Conservation (phyloP, 2,797 vertebrate species). For the Prunella strophiata region DNA sequence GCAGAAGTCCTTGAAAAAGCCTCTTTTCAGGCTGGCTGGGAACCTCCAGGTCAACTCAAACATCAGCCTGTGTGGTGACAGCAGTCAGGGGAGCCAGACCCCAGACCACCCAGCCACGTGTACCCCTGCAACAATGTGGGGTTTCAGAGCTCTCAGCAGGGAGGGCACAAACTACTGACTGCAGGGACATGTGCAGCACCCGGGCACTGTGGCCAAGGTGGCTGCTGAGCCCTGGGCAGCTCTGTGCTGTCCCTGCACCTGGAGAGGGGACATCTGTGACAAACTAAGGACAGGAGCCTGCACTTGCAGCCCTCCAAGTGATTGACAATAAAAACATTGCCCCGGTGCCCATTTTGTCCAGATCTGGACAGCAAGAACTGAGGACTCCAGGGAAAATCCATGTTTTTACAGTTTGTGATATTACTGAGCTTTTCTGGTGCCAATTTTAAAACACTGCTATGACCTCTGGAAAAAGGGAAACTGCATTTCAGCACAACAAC, state of each 20-base stretch:
- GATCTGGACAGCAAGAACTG: conserved; percentile 2
- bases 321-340: conserved; percentile 24
- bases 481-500: conserved; percentile 50
- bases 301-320: neutral
- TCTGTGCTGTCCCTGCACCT: neutral
- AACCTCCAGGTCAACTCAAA: neutral
- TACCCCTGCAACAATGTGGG: neutral
- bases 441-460: conserved; percentile 31
- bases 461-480: conserved; percentile 52
- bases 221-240: neutral
- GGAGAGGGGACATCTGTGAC: conserved; percentile 7
- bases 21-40: neutral
- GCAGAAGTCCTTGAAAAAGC: neutral
- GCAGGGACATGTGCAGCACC: neutral
- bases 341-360: conserved; percentile 11
- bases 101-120: neutral
- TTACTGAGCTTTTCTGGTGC: conserved; percentile 30
- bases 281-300: neutral
- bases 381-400: conserved; percentile 40
- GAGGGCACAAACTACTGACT: neutral
- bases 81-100: neutral
- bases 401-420: conserved; percentile 32
- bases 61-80: neutral
- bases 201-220: neutral
- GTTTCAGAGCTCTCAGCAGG: neutral